These are phyloP conservation scores for Holocentrus rufus DNA, from an alignment of 2,797 vertebrate genomes.

Conservation along the genomic window DNA sequence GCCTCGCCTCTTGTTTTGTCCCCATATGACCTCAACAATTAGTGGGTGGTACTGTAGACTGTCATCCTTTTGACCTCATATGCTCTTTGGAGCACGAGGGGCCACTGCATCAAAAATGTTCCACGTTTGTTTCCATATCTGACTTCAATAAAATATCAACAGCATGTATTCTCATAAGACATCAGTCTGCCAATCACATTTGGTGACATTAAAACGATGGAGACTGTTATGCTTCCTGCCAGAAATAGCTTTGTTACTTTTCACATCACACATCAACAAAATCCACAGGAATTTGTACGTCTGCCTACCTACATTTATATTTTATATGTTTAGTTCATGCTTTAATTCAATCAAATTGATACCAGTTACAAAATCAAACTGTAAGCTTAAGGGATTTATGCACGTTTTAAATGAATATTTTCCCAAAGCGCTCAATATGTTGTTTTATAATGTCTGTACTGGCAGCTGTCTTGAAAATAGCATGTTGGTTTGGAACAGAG, in stretches of 20 bases:
- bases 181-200: neutral
- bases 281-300: neutral
- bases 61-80: neutral
- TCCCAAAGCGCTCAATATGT: neutral
- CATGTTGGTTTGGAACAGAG: constrained; percentile 72
- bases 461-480: constrained; percentile 60
- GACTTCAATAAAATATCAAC: neutral
- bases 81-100: constrained; percentile 10
- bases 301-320: too few relatives aligned
- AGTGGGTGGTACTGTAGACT: neutral
- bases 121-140: neutral
- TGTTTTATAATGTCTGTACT: constrained; percentile 31
- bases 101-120: neutral
- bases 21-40: constrained; percentile 36
- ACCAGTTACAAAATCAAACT: too few relatives aligned
- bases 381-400: too few relatives aligned
- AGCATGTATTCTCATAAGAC: neutral
- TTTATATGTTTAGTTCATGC: too few relatives aligned
- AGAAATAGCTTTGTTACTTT: too few relatives aligned
- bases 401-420: too few relatives aligned
- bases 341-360: too few relatives aligned
- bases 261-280: neutral
- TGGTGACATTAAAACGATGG: neutral
- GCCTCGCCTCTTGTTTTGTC: constrained; percentile 14
- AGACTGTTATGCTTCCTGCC: neutral